phyloP scores from a whole-genome alignment of 2,797 vertebrate species.

The Enteromius thamalakanensis region DNA sequence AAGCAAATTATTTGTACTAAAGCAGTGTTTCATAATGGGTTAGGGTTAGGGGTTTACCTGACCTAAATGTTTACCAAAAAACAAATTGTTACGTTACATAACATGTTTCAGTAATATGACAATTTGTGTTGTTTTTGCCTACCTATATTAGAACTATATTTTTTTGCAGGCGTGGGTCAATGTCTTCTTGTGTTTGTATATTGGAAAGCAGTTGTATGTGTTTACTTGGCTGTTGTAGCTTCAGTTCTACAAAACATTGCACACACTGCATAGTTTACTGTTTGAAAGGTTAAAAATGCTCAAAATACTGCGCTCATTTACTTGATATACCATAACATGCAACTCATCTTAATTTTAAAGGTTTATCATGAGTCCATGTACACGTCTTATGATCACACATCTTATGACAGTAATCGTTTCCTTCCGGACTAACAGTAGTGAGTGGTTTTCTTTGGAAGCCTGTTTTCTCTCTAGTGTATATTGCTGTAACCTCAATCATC shows the following conservation, averaged over 20 bases:
- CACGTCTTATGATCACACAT: background rate
- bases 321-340: background rate
- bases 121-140: background rate
- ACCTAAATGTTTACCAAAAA: background rate
- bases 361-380: background rate
- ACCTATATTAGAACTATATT: background rate
- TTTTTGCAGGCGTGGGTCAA: background rate
- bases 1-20: background rate
- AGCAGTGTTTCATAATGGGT: background rate
- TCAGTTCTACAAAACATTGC: background rate
- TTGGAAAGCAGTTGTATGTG: background rate
- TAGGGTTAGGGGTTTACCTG: background rate
- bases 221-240: background rate
- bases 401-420: background rate
- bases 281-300: background rate
- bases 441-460: background rate
- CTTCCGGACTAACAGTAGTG: background rate
- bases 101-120: background rate
- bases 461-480: background rate
- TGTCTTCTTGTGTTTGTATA: background rate
- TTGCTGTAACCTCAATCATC: background rate
- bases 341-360: background rate
- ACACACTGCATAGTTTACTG: no score
- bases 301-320: background rate
- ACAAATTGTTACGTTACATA: no score